Conservation (phyloP, 2,113 vertebrate species). For the Dryoscopus gambensis region DNA sequence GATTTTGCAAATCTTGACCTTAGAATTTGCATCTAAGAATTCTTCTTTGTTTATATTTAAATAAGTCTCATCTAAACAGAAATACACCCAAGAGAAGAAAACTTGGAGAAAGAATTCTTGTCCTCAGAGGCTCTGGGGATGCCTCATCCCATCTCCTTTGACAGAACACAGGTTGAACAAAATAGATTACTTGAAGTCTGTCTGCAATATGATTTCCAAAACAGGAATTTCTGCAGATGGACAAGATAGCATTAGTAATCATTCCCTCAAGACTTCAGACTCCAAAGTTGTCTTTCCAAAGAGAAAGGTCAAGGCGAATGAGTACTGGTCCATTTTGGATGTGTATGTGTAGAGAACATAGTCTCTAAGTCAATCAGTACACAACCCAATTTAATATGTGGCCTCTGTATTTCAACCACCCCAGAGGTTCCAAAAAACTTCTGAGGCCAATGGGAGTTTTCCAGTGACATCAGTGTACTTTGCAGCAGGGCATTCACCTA, state of each 20-base stretch:
- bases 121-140: not conserved
- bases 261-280: not conserved
- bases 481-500: not conserved
- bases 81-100: not conserved
- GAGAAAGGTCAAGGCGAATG: not conserved
- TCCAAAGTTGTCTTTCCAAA: not conserved
- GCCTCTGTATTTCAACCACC: not conserved
- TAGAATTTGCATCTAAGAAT: not conserved
- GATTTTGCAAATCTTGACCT: not conserved
- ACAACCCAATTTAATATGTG: not conserved
- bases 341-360: fast-evolving
- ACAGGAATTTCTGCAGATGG: not conserved
- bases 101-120: not conserved
- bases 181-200: not conserved
- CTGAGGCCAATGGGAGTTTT: not conserved
- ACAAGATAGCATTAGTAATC: not conserved
- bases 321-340: not conserved
- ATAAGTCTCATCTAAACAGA: not conserved
- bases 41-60: not conserved
- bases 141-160: not conserved
- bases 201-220: not conserved
- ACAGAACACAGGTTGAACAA: not conserved
- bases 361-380: not conserved
- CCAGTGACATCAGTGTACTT: not conserved
- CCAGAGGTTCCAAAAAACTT: not conserved